Conservation (phyloP, 2,888 invertebrate genomes). For the Philaethria dido region DNA sequence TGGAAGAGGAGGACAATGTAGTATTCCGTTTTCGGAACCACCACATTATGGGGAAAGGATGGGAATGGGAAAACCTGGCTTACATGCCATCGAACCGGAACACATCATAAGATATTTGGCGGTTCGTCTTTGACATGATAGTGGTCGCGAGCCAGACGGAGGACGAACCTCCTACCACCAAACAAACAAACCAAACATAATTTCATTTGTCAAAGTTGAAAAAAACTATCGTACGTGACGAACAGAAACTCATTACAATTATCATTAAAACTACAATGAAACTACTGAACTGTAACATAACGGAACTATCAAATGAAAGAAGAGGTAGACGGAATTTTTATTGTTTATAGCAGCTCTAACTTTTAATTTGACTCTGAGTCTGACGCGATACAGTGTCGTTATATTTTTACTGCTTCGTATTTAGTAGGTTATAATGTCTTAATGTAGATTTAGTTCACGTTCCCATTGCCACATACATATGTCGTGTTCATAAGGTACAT, state of each 20-base stretch:
- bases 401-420: slow-evolving; percentile 71
- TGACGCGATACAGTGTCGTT: slow-evolving; percentile 77
- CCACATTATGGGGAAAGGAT: too few species aligned
- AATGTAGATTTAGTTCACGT: slow-evolving; percentile 52
- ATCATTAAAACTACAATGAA: slow-evolving; percentile 42
- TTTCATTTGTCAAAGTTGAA: background rate
- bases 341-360: slow-evolving; percentile 80
- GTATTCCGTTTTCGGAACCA: too few species aligned
- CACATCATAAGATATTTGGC: too few species aligned
- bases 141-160: too few species aligned
- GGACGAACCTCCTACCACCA: too few species aligned
- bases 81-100: too few species aligned
- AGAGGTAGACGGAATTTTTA: slow-evolving; percentile 74
- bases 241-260: slow-evolving; percentile 38
- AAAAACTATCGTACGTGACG: slow-evolving; percentile 10
- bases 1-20: too few species aligned
- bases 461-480: background rate
- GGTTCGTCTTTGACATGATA: too few species aligned
- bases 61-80: too few species aligned
- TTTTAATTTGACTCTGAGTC: slow-evolving; percentile 82
- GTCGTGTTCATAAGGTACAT: too few species aligned
- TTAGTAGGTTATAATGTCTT: slow-evolving; percentile 71
- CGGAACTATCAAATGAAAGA: slow-evolving; percentile 61
- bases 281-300: slow-evolving; percentile 43
- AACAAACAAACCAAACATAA: too few species aligned